Conservation (phyloP, 2,113 vertebrate genomes). For the Orientallactaga bullata region DNA sequence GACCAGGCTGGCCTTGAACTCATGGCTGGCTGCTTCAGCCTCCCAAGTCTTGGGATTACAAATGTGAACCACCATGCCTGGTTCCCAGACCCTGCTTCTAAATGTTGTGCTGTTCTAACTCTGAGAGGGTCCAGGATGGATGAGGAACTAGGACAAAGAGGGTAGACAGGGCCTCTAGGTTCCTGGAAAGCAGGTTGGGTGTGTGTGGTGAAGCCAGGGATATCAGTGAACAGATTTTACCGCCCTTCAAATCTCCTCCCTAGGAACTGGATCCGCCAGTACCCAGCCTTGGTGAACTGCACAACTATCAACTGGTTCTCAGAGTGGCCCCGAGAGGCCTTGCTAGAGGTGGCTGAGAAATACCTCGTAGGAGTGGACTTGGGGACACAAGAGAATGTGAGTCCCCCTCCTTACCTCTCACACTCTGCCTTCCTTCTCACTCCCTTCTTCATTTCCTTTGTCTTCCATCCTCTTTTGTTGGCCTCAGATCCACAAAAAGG, state of each 20-base stretch:
- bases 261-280: constrained; percentile 93
- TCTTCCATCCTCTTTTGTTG: constrained; percentile 4
- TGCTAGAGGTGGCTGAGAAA: constrained; percentile 94
- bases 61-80: too few species aligned
- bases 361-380: constrained; percentile 89
- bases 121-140: neutral
- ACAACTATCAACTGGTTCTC: constrained; percentile 95
- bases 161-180: neutral
- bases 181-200: neutral
- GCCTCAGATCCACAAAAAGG: constrained; percentile 90
- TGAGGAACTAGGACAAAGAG: neutral
- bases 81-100: neutral
- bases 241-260: neutral
- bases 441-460: too few species aligned
- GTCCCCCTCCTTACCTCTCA: neutral
- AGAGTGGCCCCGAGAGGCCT: constrained; percentile 93
- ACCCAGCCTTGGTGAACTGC: constrained; percentile 94
- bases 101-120: neutral
- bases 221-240: neutral
- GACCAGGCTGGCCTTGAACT: neutral
- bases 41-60: too few species aligned
- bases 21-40: neutral
- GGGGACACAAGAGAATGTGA: constrained; percentile 89
- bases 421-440: too few species aligned
- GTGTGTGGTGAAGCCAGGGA: neutral